Evolutionary conservation across 1,140 invertebrate genomes (phyloP), one percentile per base, ranked within the genome.

Genomic region (Atta colombica): DNA sequence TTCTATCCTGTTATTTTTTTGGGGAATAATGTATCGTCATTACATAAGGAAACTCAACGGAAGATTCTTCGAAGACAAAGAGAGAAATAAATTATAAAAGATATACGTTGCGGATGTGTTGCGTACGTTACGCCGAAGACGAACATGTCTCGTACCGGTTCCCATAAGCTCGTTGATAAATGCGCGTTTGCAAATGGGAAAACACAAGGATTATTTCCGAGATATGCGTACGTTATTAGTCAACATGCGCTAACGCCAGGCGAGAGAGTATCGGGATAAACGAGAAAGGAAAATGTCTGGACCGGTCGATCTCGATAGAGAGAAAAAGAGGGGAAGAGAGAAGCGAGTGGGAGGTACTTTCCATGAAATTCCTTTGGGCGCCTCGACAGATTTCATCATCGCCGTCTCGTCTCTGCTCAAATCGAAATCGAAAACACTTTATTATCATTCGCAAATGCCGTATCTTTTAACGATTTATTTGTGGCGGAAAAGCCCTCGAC

Each of bases 351-450:
- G 88, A 88, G 87, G 77, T 71, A 89, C 90, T 91, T 91, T 91
- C 90, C 90, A 91, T 85, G 88, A 89, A 91, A 91, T 91, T 91
- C 88, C 90, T 88, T 55, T 39, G 75, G 85, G 69, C 89, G 84
- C 78, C 87, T 61, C 87, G 86, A 53, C 49, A 18, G 53, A 82
- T 91, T 91, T 91, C 90, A 25, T 91, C 90, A 91, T 91, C 85
- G 68, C 10, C 35, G 31, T 58, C 66, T 86, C 68, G 49, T 58
- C 80, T 78, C 65, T 60, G 16, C 53, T 55, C 25, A 78, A 89
- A 90, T 89, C 90, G 90, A 90, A 75, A 88, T 88, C 90, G 89
- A 90, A 75, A 88, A 85, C 89, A 7, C 25, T 86, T 86, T 81
- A 84, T 91, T 87, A 14, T 45, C 55, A 31, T 45, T 35, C 72